Evolutionary conservation across 1,140 invertebrate genomes (phyloP).

Genomic region (Propsilocerus akamusi): DNA sequence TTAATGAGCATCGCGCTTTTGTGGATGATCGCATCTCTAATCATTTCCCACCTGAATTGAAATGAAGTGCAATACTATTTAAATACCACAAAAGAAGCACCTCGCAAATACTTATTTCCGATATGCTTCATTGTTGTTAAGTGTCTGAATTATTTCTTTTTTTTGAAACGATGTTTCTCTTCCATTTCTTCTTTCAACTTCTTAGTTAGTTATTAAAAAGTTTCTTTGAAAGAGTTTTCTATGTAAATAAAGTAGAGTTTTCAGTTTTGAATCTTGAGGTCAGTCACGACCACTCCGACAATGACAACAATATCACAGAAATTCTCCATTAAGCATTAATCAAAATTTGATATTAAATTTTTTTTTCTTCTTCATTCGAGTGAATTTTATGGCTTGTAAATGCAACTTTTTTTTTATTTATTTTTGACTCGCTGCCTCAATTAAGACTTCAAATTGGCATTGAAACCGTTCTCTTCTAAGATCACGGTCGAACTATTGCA

Average conservation of each 20-base stretch:
- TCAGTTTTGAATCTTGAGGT: not conserved
- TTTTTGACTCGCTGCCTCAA: not conserved
- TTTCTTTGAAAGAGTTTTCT: too few relatives aligned
- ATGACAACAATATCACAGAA: not conserved
- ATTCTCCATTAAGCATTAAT: not conserved
- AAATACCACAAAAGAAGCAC: too few relatives aligned
- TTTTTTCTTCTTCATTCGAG: not conserved
- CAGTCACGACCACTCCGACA: not conserved
- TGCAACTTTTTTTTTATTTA: not conserved
- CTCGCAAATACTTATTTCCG: too few relatives aligned
- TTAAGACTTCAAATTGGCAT: not conserved
- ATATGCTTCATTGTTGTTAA: too few relatives aligned
- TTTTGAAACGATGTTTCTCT: too few relatives aligned
- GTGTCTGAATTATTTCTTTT: too few relatives aligned
- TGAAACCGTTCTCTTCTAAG: not conserved
- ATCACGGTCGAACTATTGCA: not conserved
- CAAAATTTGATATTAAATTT: not conserved
- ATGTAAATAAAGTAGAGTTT: not conserved
- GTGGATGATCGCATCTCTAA: not conserved
- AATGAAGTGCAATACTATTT: too few relatives aligned
- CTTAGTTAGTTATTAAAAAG: too few relatives aligned
- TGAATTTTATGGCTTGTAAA: not conserved
- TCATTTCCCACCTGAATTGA: constrained; percentile 2
- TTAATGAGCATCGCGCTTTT: too few relatives aligned
- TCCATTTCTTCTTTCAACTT: too few relatives aligned